Percentiles rank a stretch among this genome's conserved stretches.
Evolutionary conservation across 2,888 invertebrate species (phyloP).

Genomic region (Apotomis turbidana): DNA sequence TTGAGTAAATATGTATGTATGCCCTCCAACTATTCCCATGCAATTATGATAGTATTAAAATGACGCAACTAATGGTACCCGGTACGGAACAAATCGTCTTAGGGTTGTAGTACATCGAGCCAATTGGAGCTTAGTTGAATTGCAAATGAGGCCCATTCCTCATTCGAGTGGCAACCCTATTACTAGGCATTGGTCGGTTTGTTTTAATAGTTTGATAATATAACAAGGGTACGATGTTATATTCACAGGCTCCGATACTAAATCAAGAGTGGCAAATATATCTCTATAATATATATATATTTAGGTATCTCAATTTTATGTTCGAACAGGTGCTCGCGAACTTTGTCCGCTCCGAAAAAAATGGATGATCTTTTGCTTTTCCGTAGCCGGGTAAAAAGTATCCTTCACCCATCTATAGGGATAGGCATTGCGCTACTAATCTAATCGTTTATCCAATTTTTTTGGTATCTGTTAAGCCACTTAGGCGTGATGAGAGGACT

Average conservation of each 20-base stretch:
- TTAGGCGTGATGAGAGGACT: no score
- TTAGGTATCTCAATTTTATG: no score
- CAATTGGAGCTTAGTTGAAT: conserved; percentile 37
- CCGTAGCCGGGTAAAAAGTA: no score
- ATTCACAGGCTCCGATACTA: background rate
- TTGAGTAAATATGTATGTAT: no score
- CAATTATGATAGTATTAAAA: conserved; percentile 4
- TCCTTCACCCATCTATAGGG: no score
- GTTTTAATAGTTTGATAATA: conserved; percentile 25
- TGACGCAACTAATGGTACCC: conserved; percentile 9
- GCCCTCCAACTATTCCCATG: background rate
- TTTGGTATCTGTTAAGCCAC: no score
- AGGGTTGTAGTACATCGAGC: conserved; percentile 31
- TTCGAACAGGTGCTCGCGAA: no score
- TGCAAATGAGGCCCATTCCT: conserved; percentile 39
- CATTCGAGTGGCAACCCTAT: conserved; percentile 36
- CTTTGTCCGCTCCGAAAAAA: no score
- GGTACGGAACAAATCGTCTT: conserved; percentile 31
- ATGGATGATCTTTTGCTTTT: no score
- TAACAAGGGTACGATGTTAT: conserved; percentile 5
- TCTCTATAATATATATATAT: background rate
- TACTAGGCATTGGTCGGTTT: conserved; percentile 27
- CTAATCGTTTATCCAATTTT: no score
- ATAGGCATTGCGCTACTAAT: no score
- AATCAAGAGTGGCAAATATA: background rate